Percentiles rank a stretch among this genome's conserved stretches.
phyloP scores from a whole-genome alignment of 2,797 vertebrate species.

The Cygnus olor region DNA sequence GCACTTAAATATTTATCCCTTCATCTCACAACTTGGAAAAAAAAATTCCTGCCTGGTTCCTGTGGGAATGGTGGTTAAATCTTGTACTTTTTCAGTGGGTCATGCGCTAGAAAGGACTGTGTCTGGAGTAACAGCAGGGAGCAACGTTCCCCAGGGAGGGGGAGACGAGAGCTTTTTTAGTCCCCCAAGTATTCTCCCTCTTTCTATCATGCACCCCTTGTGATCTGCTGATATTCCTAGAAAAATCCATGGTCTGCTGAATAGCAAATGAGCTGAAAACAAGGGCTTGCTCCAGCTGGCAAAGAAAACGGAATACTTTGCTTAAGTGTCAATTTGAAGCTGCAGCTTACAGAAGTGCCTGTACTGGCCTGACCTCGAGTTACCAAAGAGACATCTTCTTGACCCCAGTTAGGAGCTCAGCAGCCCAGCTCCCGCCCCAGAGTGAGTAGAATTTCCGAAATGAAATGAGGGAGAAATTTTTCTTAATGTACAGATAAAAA shows the following conservation, averaged over 20 bases:
- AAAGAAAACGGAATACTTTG: constrained; percentile 55
- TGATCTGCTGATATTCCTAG: constrained; percentile 61
- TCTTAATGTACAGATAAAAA: not conserved
- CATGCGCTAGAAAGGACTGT: not conserved
- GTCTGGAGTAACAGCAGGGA: not conserved
- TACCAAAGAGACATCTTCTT: not conserved
- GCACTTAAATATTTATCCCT: not conserved
- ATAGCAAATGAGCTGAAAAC: constrained; percentile 35
- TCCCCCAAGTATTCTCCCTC: not conserved
- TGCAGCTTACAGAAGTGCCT: constrained; percentile 19
- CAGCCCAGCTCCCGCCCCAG: not conserved
- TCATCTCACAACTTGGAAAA: not conserved
- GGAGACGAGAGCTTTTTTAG: not conserved
- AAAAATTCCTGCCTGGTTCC: not conserved
- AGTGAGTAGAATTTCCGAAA: not conserved
- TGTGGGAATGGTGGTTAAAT: not conserved
- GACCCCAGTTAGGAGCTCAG: not conserved
- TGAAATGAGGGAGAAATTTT: not conserved
- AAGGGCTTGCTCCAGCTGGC: constrained; percentile 65
- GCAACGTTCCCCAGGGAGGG: not conserved
- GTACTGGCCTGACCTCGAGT: not conserved
- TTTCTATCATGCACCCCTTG: not conserved
- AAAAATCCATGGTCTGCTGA: constrained; percentile 22
- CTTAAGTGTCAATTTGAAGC: constrained; percentile 25
- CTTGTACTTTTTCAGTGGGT: not conserved